Evolutionary conservation across 2,113 vertebrate genomes (phyloP).

Genomic region (Psilopsiagon aurifrons): DNA sequence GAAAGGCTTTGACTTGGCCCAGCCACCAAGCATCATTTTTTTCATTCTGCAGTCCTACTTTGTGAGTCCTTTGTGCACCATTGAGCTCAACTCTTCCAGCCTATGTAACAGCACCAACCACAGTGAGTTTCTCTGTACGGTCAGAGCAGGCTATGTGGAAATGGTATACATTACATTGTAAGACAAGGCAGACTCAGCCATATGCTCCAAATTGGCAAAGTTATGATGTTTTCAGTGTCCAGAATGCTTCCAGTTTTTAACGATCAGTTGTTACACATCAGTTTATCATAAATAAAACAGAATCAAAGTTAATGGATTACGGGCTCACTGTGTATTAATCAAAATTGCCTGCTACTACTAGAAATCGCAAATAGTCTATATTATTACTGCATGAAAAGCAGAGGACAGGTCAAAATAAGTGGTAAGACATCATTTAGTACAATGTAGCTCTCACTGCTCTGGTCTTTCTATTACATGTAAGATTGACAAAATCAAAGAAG

Average conservation of each 20-base stretch:
- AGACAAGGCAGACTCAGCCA: neutral
- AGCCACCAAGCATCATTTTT: neutral
- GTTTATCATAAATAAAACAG: neutral
- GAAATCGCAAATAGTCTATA: neutral
- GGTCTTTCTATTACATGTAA: neutral
- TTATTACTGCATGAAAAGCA: neutral
- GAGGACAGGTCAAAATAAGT: neutral
- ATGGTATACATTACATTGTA: accelerated
- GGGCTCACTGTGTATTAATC: neutral
- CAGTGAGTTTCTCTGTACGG: neutral
- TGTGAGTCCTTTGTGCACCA: neutral
- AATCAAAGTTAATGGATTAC: neutral
- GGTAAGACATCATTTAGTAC: neutral
- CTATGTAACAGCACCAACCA: neutral
- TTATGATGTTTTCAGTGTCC: neutral
- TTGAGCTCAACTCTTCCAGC: neutral
- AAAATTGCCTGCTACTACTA: neutral
- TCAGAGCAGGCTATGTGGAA: neutral
- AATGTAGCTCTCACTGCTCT: neutral
- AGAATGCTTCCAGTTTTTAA: neutral
- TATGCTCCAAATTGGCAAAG: neutral
- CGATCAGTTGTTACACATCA: neutral
- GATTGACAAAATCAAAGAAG: neutral
- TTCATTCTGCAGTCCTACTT: neutral
- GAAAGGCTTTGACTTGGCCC: neutral